Conservation (phyloP, 2,888 invertebrate species). For the Lamellibrachia columna region DNA sequence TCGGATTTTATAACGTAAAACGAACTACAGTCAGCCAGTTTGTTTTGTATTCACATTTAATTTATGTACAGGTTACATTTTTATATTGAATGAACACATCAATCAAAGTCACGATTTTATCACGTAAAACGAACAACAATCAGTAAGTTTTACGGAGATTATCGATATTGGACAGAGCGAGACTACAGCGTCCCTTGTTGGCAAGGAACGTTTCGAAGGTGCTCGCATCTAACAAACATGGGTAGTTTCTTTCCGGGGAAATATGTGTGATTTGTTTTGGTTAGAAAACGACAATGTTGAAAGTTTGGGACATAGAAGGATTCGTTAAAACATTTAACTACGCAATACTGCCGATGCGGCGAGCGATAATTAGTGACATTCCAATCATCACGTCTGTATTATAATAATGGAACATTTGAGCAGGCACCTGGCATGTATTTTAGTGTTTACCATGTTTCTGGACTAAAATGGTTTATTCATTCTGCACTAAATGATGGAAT, state of each 20-base stretch:
- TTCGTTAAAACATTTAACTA: background rate
- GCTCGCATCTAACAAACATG: background rate
- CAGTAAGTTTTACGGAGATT: too few relatives aligned
- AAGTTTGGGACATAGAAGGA: background rate
- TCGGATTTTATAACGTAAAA: too few relatives aligned
- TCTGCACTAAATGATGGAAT: background rate
- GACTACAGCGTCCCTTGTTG: background rate
- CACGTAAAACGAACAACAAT: too few relatives aligned
- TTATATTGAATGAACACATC: too few relatives aligned
- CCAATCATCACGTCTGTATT: background rate
- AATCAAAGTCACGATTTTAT: too few relatives aligned
- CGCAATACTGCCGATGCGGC: background rate
- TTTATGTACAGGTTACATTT: too few relatives aligned
- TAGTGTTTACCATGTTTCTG: background rate
- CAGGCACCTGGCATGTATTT: background rate
- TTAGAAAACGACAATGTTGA: background rate
- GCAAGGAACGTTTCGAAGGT: background rate
- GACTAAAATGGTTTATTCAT: background rate
- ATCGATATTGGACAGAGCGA: background rate
- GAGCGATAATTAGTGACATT: slow-evolving; percentile 7
- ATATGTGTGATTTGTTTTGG: background rate
- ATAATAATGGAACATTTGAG: background rate
- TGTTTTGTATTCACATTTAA: too few relatives aligned
- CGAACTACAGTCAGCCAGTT: too few relatives aligned
- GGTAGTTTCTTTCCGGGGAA: background rate